Base-by-base conservation (phyloP, 2,797 vertebrate species). In the Karalla daura region DNA sequence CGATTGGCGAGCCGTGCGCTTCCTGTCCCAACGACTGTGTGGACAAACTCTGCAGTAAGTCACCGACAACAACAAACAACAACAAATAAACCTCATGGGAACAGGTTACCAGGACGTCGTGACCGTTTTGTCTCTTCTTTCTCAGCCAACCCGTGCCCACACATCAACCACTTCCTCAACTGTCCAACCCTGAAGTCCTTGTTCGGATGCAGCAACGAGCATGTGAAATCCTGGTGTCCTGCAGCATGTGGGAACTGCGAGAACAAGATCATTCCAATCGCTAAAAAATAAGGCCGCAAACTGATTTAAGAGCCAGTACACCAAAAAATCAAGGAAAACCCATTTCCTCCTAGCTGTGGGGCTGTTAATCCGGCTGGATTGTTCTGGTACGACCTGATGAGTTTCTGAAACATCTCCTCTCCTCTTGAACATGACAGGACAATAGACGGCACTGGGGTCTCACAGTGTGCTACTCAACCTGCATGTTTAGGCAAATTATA, bases 1-100 rank as follows among this genome's bases (percentile, higher is more conserved):
- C 52, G 0, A 2, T 1, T 1, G 93, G 93, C 46, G 0, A 25
- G 0, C 11, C 81, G 0, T 94, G 93, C 46, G 80, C 53, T 1
- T 67, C 72, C 66, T 94, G 93, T 45, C 90, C 89, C 4, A 0
- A 83, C 3, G 0, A 66, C 50, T 94, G 93, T 10, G 78, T 82
- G 2, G 54, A 93, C 55, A 70, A 86, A 2, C 91, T 94, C 5
- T 94, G 93, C 87, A 92, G 93, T 94, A 56, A 91, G 91, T 88
- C 2, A 17, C 27, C 25, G 5, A 64, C n/a, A 32, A n/a, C n/a
- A n/a, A n/a, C n/a, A n/a, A n/a, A n/a, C 2, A 4, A 8, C 23
- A 39, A 59, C 4, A 9, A 23, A 40, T 2, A 44, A 20, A 64
- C 7, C 33, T 14, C 7, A 3, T 37, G 10, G 0, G 0, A n/a